Conservation (phyloP, 2,888 invertebrate genomes). For the Himalopsyche kuldschensis region DNA sequence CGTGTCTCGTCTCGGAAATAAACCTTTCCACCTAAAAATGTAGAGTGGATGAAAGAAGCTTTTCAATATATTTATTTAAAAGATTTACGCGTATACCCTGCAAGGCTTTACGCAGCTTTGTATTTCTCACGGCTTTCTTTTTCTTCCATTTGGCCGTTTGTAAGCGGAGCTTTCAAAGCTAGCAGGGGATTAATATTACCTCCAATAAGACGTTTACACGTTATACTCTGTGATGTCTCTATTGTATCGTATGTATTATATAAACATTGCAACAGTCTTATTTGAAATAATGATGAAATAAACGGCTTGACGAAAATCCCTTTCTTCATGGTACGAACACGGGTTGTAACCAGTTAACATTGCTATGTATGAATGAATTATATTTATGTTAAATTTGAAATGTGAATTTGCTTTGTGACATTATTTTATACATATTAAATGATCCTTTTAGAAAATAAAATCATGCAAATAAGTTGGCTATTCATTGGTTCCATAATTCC, state of each 20-base stretch:
- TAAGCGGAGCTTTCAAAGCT: background rate
- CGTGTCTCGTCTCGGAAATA: constrained; percentile 2
- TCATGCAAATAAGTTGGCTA: no score
- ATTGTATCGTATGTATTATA: background rate
- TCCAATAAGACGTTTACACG: background rate
- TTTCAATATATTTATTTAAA: constrained; percentile 26
- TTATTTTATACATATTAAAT: no score
- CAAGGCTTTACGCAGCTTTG: constrained; percentile 16
- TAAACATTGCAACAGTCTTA: no score
- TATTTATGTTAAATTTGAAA: no score
- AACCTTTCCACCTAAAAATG: constrained; percentile 12
- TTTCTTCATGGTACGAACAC: no score
- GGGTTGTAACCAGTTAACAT: no score
- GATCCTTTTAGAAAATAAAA: no score
- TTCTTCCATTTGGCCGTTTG: constrained; percentile 1
- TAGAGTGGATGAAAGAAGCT: constrained; percentile 21
- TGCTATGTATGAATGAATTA: no score
- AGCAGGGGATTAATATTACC: background rate
- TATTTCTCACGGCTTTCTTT: constrained; percentile 18
- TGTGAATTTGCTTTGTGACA: no score
- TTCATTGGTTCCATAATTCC: no score
- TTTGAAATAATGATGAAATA: no score
- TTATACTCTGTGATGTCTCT: background rate
- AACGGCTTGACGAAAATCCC: no score
- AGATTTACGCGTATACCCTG: constrained; percentile 15